Evolutionary conservation across 1,140 invertebrate genomes (phyloP).

Genomic region (Euwallacea fornicatus): DNA sequence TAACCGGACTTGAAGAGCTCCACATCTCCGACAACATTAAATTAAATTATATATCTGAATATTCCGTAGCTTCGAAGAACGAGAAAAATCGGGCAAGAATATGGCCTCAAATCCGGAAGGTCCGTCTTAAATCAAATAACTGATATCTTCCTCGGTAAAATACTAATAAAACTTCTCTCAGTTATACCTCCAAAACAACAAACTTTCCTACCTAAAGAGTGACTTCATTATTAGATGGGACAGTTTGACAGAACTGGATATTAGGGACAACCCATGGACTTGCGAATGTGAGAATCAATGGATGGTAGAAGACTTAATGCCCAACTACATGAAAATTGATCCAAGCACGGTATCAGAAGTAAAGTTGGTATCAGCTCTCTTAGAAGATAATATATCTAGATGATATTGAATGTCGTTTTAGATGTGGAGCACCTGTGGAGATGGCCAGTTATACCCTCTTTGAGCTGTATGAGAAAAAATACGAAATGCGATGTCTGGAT

Average conservation of each 20-base stretch:
- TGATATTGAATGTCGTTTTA: slow-evolving; percentile 41
- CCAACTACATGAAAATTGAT: slow-evolving; percentile 50
- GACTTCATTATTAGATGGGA: slow-evolving; percentile 68
- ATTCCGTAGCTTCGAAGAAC: slow-evolving; percentile 56
- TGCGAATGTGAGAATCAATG: slow-evolving; percentile 76
- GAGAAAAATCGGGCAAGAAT: slow-evolving; percentile 55
- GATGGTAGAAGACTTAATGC: slow-evolving; percentile 65
- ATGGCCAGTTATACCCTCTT: slow-evolving; percentile 62
- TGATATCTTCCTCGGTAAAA: background rate
- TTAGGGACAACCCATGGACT: slow-evolving; percentile 70
- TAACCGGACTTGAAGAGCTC: slow-evolving; percentile 58
- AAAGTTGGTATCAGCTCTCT: background rate
- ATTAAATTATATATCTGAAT: slow-evolving; percentile 59
- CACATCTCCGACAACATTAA: slow-evolving; percentile 61
- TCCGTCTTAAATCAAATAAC: no score
- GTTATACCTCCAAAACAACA: slow-evolving; percentile 70
- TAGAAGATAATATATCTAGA: background rate
- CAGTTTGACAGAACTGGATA: slow-evolving; percentile 62
- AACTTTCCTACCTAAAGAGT: slow-evolving; percentile 63
- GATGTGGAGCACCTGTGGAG: slow-evolving; percentile 62
- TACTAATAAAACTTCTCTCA: slow-evolving; percentile 36
- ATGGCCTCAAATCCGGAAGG: slow-evolving; percentile 58
- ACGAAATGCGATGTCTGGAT: slow-evolving; percentile 64
- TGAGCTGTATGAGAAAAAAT: slow-evolving; percentile 58
- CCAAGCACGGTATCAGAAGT: slow-evolving; percentile 26